Evolutionary conservation across 2,113 vertebrate genomes (phyloP), one percentile per base, ranked within the genome.

Genomic region (Spea multiplicata): DNA sequence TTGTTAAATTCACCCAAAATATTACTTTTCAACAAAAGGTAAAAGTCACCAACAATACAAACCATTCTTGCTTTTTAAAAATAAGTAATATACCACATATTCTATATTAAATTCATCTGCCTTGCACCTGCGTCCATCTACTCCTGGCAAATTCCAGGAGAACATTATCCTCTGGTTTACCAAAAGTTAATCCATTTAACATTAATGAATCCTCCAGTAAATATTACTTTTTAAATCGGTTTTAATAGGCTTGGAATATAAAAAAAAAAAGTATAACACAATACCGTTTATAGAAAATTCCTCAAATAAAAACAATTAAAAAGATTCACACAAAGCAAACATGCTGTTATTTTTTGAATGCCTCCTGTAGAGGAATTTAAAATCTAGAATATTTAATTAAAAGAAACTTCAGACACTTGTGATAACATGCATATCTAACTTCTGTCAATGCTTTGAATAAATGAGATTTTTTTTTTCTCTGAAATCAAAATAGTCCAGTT

Each of bases 251-350:
- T 59, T 13, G 4, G 4, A 59, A 59, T 30, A 30, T 59, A 2
- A 13, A 12, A 13, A 13, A 12, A 13, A 10, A 59, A 59, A 59
- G 9, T 59, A 13, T 12, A 59, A 59, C 55, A 9, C 10, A 9
- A 59, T 59, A 59, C 55, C 1, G 9, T 59, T 52, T 52, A 52
- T 52, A 7, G 10, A 8, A 59, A 59, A 59, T 13, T 59, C 55
- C 3, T 59, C 55, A 59, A 59, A 59, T 46, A 46, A 67, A n/a
- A 70, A 70, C 10, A 70, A 17, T 70, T 16, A 70, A 70, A 52
- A 70, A 70, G 5, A 70, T 45, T 17, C 48, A 52, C 13, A 52
- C 46, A 59, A 59, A 13, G 12, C 55, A 59, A 59, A 59, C 55
- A 59, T 59, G 55, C 48, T 50, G 48, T 14, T 70, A 52, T 17